phyloP scores from a whole-genome alignment of 2,113 vertebrate genomes.

The Chionis minor region DNA sequence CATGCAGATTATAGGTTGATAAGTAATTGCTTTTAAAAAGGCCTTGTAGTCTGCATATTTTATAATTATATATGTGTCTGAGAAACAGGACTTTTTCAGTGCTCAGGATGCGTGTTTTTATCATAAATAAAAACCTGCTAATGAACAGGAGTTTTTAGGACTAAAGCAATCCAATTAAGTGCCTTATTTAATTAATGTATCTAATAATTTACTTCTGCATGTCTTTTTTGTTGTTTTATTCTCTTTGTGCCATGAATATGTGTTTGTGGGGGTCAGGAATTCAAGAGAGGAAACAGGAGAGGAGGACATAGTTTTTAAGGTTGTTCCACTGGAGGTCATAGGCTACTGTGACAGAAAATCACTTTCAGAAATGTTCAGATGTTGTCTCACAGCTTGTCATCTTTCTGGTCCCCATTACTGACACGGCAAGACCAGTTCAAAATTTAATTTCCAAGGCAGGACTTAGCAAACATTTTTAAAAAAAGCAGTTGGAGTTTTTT shows the following conservation, averaged over 20 bases:
- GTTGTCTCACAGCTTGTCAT: background rate
- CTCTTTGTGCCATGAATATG: background rate
- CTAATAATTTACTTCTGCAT: background rate
- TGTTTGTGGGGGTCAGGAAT: background rate
- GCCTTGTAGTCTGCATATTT: background rate
- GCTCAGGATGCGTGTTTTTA: background rate
- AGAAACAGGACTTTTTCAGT: background rate
- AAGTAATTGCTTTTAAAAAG: background rate
- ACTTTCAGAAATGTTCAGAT: background rate
- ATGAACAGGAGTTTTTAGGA: background rate
- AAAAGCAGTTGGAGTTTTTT: fast-evolving
- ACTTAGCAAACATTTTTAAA: background rate
- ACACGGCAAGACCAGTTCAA: background rate
- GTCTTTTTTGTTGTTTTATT: background rate
- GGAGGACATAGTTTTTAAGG: background rate
- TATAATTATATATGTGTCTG: background rate
- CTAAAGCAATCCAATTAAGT: background rate
- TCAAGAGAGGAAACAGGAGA: background rate
- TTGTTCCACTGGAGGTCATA: background rate
- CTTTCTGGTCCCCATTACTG: background rate
- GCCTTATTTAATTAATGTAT: background rate
- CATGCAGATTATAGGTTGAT: background rate
- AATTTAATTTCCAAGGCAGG: background rate
- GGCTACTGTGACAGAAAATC: background rate
- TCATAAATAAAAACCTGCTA: background rate